phyloP scores from a whole-genome alignment of 2,888 invertebrate species.

The Eutolmus rufibarbis region DNA sequence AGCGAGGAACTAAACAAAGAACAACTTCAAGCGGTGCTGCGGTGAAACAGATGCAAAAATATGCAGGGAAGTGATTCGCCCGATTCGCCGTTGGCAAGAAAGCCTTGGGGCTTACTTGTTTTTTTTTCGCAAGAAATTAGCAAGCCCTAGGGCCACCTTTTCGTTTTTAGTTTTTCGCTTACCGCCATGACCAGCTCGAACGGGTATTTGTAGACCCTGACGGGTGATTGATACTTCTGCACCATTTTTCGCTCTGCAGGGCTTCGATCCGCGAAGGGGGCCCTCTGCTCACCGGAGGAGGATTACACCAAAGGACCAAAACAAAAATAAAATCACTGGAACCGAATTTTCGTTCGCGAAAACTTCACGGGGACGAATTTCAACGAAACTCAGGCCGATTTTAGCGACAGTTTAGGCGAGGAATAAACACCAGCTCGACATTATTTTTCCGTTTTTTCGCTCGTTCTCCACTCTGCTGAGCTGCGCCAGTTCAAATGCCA shows the following conservation, averaged over 20 bases:
- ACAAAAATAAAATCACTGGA: neutral
- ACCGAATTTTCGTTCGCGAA: neutral
- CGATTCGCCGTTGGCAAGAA: neutral
- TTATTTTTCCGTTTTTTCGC: neutral
- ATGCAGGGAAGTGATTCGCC: constrained; percentile 10
- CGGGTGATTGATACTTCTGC: constrained; percentile 93
- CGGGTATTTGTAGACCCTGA: constrained; percentile 92
- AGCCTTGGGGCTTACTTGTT: neutral
- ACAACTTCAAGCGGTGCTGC: neutral
- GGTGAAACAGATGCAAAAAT: neutral
- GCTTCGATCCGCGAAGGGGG: neutral
- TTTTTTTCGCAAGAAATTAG: neutral
- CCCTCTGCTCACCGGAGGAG: neutral
- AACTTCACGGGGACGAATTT: neutral
- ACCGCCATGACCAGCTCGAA: constrained; percentile 97
- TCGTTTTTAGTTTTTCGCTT: constrained; percentile 59
- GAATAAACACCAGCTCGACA: constrained; percentile 10
- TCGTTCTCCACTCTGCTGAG: neutral
- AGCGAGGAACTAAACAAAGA: neutral
- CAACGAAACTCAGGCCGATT: neutral
- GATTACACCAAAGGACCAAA: neutral
- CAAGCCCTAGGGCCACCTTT: neutral
- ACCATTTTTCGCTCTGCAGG: constrained; percentile 73
- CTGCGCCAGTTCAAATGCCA: neutral
- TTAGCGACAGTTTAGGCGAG: neutral